Base-by-base conservation (phyloP, 2,888 invertebrate species). In the Dasysyrphus albostriatus region DNA sequence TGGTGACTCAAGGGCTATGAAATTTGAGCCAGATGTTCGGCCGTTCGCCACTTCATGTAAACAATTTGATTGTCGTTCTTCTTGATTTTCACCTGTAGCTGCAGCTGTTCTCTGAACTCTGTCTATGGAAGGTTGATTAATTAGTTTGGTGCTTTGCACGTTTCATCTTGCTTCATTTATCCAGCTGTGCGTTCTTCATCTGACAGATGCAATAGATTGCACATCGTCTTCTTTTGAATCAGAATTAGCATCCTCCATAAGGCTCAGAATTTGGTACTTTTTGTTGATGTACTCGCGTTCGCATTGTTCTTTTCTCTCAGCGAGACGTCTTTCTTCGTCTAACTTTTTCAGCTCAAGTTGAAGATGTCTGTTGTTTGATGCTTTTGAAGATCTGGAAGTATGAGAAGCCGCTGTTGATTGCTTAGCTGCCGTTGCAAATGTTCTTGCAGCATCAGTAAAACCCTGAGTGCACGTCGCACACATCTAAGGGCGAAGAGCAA, bases 231-330 rank as follows among this genome's bases (percentile, higher is more conserved):
- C 51, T 51, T 51, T 24, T 51, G 51, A 51, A 12, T 51, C 19
- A 14, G 51, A 51, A 3, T 19, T 49, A n/a, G 8, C 49, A 49
- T 49, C 37, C 16, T 16, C 32, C 16, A 59, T 7, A 14, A 47
- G 44, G 16, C 59, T 72, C 12, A 72, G 14, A 34, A 59, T 58
- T 37, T 73, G n/a, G 51, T 74, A 74, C 32, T 74, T 59, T 32
- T 74, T 74, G 39, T 73, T 24, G 14, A 73, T 49, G 51, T 73
- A 73, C 4, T 73, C 59, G 37, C 37, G 47, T 19, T 59, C 58
- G 16, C 58, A 37, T 37, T 58, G 34, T 32, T 58, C 58, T 5
- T 34, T 58, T 9, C 9, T 58, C 34, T 58, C 37, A 16, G 58
- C 58, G 0, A 58, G n/a, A 37, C 16, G 58, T 58, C n/a, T 58